Evolutionary conservation across 2,888 invertebrate genomes (phyloP), one percentile per base, ranked within the genome.

Genomic region (Meiosimyza decipiens): DNA sequence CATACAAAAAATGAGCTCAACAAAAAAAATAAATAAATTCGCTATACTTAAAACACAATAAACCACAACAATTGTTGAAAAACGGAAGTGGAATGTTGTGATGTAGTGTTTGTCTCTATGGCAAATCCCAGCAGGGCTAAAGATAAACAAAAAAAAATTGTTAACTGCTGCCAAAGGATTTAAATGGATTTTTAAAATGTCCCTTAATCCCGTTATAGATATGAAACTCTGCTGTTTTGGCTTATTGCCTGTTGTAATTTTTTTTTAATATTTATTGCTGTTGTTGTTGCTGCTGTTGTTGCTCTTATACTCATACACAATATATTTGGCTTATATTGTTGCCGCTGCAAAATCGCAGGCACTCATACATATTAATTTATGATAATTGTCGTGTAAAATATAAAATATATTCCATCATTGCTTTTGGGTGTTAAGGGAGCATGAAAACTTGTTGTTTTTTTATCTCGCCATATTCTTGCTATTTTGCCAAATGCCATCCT

Each of bases 121-220:
- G 57, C 15, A 22, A 57, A 47, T 40, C 40, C 16, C 47, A 62
- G 62, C 11, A 51, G 33, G 52, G 50, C 28, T 60, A 51, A 33
- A 69, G 69, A 69, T 69, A 69, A 64, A 60, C 59, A 69, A 33
- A 9, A 40, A 66, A 74, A 74, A 71, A 18, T 50, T 54, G n/a
- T 73, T 71, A 74, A 72, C 64, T 65, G 74, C 69, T 74, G 71
- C 74, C 74, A 74, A 74, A 68, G 74, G 74, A 74, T 68, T 74
- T 60, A 64, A 71, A 64, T 60, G 64, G 28, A 33, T 63, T 70
- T 49, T 63, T 54, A 63, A 70, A 70, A 70, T 70, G 57, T 47
- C 63, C 40, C 63, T 54, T 70, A 70, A 70, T 70, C 70, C 63
- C 52, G 62, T 63, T 70, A 62, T 63, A 70, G 52, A 70, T 63